Base-by-base conservation (phyloP, 2,888 invertebrate genomes). In the Drosophila cognata region DNA sequence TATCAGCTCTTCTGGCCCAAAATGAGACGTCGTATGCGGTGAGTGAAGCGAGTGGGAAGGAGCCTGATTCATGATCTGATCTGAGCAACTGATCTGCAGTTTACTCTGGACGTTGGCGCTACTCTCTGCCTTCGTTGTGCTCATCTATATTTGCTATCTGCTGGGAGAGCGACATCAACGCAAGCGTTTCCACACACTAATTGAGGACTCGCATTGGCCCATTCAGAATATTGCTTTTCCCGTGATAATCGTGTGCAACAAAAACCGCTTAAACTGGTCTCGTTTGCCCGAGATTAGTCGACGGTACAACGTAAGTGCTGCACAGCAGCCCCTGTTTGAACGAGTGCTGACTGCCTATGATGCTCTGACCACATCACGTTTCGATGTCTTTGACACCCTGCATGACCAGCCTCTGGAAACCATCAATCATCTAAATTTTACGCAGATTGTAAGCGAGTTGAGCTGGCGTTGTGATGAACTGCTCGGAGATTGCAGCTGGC, bases 401-500 rank as follows among this genome's bases (percentile, higher is more conserved):
- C 25, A 38, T 4, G 56, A 41, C 2, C 35, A 77, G 6, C 36
- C 72, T 0, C 62, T 92, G 13, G 38, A 67, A 0, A 36, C 71
- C 1, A 67, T 93, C 6, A 84, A 92, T 67, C 84, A 90, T 63
- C 71, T 93, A 0, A 93, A 93, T 71, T 89, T 93, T 16, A 90
- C 88, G 0, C 57, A 83, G 4, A 85, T 93, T 11, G 87, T 82
- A 0, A 74, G 69, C 4, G 90, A 92, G 38, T 87, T 93, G 90
- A 68, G 91, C 0, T 92, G 92, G 91, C 85, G 83, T 4, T 94
- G 94, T 65, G 84, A 93, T 29, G 94, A 94, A 58, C 66, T 94
- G 18, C 63, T 92, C 0, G 48, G 21, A 0, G 61, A 82, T 2
- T 94, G 94, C 69, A 91, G 91, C 80, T 94, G 94, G 94, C 86